Conservation (phyloP, 2,797 vertebrate genomes). For the Myiotriccus ornatus region DNA sequence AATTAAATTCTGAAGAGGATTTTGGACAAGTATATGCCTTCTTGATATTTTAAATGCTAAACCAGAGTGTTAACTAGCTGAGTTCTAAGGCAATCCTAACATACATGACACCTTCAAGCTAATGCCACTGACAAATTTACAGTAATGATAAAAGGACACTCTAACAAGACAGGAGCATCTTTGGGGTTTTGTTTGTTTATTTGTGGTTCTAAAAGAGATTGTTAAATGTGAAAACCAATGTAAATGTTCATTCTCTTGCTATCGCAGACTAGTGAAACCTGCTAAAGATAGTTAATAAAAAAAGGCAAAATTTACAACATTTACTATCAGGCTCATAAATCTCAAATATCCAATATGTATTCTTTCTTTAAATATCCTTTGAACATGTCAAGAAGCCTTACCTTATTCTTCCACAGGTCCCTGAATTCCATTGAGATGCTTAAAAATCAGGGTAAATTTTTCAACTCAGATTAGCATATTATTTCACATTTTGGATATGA, state of each 20-base stretch:
- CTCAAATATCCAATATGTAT: not conserved
- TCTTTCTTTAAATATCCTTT: not conserved
- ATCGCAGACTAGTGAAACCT: not conserved
- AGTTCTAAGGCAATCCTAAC: not conserved
- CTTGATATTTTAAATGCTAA: not conserved
- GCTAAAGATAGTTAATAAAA: not conserved
- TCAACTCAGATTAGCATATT: not conserved
- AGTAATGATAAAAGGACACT: not conserved
- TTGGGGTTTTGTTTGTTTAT: not conserved
- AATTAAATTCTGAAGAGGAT: not conserved
- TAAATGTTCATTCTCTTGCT: not conserved
- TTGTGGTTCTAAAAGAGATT: not conserved
- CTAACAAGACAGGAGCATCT: not conserved
- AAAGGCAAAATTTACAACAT: not conserved
- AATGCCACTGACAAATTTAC: not conserved
- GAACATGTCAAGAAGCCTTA: not conserved
- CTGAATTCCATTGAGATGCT: slow-evolving; percentile 11
- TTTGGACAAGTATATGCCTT: not conserved
- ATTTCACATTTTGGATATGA: not conserved
- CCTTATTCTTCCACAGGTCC: not conserved
- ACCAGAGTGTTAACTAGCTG: not conserved
- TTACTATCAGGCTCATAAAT: not conserved
- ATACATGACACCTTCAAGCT: not conserved
- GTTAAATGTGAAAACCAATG: not conserved
- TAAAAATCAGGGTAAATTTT: slow-evolving; percentile 21